Percentiles rank a stretch among this genome's conserved stretches.
These are phyloP conservation scores for Nomia melanderi DNA, from an alignment of 1,140 invertebrate genomes.

Conservation along the genomic window DNA sequence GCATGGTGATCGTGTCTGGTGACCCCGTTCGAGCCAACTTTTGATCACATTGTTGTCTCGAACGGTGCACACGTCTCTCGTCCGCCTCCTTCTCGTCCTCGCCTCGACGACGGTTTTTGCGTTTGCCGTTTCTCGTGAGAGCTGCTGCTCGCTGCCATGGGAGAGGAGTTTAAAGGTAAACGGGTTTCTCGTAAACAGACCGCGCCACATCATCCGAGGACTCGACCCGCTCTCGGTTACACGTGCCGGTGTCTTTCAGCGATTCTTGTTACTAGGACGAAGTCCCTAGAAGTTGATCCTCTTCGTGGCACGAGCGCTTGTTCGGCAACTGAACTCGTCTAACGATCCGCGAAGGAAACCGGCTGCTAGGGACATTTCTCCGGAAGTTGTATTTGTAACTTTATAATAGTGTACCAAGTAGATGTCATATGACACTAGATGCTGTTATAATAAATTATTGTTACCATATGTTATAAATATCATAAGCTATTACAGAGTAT, in stretches of 20 bases:
- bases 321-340: too few species aligned
- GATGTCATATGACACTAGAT: too few species aligned
- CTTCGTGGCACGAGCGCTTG: too few species aligned
- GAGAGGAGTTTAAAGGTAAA: slow-evolving; percentile 74
- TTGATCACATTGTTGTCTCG: slow-evolving; percentile 24
- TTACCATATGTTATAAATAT: not conserved
- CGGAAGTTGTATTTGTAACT: not conserved
- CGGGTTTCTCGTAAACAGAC: slow-evolving; percentile 67
- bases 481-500: too few species aligned
- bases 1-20: not conserved
- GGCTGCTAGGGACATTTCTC: too few species aligned
- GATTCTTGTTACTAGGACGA: not conserved
- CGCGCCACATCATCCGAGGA: slow-evolving; percentile 56
- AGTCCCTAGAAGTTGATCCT: not conserved
- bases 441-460: too few species aligned
- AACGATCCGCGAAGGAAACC: too few species aligned
- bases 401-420: not conserved
- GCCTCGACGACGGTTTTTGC: slow-evolving; percentile 35
- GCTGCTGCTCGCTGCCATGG: slow-evolving; percentile 35
- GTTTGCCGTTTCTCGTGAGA: slow-evolving; percentile 16
- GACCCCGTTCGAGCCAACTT: slow-evolving; percentile 39
- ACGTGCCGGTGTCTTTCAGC: not conserved
- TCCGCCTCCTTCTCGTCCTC: slow-evolving; percentile 44
- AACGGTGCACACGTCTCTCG: slow-evolving; percentile 19
- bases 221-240: slow-evolving; percentile 15